These are phyloP conservation scores for Mustela lutreola DNA, from an alignment of 2,113 vertebrate species.

Conservation along the genomic window DNA sequence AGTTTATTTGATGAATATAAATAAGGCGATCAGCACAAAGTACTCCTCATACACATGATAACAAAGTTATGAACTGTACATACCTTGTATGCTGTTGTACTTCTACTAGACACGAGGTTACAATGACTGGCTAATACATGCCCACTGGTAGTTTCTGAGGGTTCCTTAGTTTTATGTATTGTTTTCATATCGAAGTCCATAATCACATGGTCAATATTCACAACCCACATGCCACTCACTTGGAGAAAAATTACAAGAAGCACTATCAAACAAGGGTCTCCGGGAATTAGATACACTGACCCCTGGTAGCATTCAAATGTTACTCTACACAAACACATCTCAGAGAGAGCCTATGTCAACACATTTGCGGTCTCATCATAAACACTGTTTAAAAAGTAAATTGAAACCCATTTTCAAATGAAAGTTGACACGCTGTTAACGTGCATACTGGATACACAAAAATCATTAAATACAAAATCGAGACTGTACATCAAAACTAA, in stretches of 20 bases:
- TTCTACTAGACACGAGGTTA: conserved; percentile 91
- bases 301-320: conserved; percentile 90
- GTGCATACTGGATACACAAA: conserved; percentile 91
- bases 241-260: conserved; percentile 93
- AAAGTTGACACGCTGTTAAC: conserved; percentile 91
- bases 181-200: conserved; percentile 91
- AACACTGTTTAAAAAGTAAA: conserved; percentile 90
- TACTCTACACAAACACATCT: conserved; percentile 88
- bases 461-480: conserved; percentile 91
- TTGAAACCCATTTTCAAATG: conserved; percentile 89
- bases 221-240: conserved; percentile 94
- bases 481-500: conserved; percentile 89
- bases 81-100: conserved; percentile 88
- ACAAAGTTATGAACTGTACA: conserved; percentile 90
- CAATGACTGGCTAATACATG: conserved; percentile 92
- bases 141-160: conserved; percentile 90
- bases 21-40: conserved; percentile 93
- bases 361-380: conserved; percentile 87
- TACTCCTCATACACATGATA: conserved; percentile 92
- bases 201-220: conserved; percentile 91
- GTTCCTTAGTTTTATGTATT: conserved; percentile 87
- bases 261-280: conserved; percentile 89
- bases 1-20: conserved; percentile 96
- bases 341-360: conserved; percentile 87
- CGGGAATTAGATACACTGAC: conserved; percentile 87